A percentile compares a stretch with the other conserved stretches of the same genome.
Conservation (phyloP, 2,113 vertebrate genomes). For the Vicugna pacos region DNA sequence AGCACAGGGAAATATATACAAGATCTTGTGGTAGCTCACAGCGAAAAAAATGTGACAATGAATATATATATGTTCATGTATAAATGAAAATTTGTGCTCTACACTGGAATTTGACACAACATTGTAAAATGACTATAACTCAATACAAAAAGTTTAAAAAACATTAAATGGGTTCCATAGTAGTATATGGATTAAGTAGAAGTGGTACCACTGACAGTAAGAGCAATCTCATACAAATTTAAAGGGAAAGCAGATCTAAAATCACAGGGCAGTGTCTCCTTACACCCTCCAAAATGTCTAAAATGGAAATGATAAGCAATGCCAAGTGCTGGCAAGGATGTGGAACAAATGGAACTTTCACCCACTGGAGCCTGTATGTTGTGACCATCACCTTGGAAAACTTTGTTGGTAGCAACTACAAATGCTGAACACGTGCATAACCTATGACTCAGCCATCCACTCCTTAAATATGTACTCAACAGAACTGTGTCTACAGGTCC, state of each 20-base stretch:
- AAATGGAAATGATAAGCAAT: neutral
- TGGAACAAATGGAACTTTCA: neutral
- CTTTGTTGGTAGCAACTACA: neutral
- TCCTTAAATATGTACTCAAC: neutral
- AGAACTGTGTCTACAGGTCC: neutral
- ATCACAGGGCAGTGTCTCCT: neutral
- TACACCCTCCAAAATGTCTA: neutral
- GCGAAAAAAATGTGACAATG: too few relatives aligned
- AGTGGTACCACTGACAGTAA: neutral
- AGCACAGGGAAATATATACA: too few relatives aligned
- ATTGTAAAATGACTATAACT: too few relatives aligned
- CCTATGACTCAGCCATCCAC: neutral
- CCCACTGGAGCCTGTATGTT: neutral
- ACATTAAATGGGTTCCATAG: neutral
- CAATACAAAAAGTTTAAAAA: too few relatives aligned
- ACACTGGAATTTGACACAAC: too few relatives aligned
- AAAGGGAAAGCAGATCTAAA: neutral
- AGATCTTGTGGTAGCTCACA: too few relatives aligned
- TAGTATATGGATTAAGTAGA: neutral
- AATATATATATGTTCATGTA: too few relatives aligned
- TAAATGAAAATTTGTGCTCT: too few relatives aligned
- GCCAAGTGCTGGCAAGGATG: neutral
- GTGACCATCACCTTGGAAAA: neutral
- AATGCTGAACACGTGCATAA: neutral
- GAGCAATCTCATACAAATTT: neutral